These are phyloP conservation scores for Harpalus rufipes DNA, from an alignment of 2,888 invertebrate genomes.

Conservation along the genomic window DNA sequence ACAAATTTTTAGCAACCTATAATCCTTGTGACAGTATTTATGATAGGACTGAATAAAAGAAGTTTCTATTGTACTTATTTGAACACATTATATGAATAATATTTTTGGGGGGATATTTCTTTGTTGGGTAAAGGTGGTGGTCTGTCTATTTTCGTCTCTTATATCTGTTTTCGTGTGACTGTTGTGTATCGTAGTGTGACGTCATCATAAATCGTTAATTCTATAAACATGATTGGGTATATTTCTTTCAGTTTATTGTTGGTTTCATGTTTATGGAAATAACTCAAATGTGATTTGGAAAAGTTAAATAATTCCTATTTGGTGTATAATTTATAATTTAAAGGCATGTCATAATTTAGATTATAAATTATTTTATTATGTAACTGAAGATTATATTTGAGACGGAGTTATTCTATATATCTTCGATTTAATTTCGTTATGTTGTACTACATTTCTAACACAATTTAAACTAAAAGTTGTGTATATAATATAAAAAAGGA, in stretches of 20 bases:
- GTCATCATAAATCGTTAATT: constrained; percentile 52
- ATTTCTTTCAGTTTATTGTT: constrained; percentile 17
- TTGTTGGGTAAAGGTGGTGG: neutral
- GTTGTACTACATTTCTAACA: constrained; percentile 55
- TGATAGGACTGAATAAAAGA: no score
- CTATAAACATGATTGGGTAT: constrained; percentile 44
- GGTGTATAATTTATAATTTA: constrained; percentile 23
- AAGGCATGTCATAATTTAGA: constrained; percentile 45
- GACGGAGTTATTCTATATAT: constrained; percentile 26
- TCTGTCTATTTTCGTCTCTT: neutral
- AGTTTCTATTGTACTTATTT: no score
- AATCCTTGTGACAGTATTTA: no score
- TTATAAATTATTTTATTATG: constrained; percentile 53
- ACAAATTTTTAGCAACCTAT: no score
- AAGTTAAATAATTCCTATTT: constrained; percentile 40
- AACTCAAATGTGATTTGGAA: constrained; percentile 9
- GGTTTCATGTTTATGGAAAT: constrained; percentile 50
- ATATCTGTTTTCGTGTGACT: neutral
- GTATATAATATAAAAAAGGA: constrained; percentile 61
- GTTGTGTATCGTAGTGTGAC: constrained; percentile 3
- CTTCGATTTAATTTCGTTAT: constrained; percentile 7
- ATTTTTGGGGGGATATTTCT: neutral
- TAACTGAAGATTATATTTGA: constrained; percentile 18
- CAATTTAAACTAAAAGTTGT: constrained; percentile 49
- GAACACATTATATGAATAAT: neutral